A percentile compares a stretch with the other conserved stretches of the same genome.
Evolutionary conservation across 2,797 vertebrate species (phyloP).

Genomic region (Natrix natrix): DNA sequence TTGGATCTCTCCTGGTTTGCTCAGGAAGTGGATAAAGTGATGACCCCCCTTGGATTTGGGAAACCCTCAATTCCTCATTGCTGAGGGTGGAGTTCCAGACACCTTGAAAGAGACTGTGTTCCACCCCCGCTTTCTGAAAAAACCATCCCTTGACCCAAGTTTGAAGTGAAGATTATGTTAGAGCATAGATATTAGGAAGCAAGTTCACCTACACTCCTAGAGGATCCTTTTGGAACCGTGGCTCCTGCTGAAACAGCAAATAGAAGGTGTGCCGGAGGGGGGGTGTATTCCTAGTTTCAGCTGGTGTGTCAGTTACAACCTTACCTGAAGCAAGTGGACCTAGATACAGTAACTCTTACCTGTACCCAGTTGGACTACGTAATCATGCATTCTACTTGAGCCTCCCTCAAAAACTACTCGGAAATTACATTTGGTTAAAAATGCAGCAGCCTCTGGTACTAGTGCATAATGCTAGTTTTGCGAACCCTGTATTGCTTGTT

Average conservation of each 20-base stretch:
- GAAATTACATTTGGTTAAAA: not conserved
- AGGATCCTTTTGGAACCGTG: not conserved
- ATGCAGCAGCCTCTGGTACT: not conserved
- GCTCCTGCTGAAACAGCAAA: not conserved
- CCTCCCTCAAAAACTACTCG: not conserved
- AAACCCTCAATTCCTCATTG: not conserved
- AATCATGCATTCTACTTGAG: not conserved
- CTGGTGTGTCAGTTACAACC: not conserved
- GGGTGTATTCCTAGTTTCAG: not conserved
- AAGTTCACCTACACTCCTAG: not conserved
- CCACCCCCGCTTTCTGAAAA: not conserved
- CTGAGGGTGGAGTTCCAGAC: not conserved
- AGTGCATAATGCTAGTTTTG: not conserved
- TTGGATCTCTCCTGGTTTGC: not conserved
- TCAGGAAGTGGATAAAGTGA: not conserved
- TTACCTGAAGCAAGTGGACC: not conserved
- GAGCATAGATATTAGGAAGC: not conserved
- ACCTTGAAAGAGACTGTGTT: not conserved
- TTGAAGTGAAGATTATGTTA: not conserved
- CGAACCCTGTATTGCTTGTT: not conserved
- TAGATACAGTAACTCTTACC: not conserved
- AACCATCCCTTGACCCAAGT: not conserved
- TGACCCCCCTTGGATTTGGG: not conserved
- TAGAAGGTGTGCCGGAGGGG: not conserved
- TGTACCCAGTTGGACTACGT: not conserved